Evolutionary conservation across 92 coral and sea anemone species (phyloP).

Genomic region (Porites divaricata): DNA sequence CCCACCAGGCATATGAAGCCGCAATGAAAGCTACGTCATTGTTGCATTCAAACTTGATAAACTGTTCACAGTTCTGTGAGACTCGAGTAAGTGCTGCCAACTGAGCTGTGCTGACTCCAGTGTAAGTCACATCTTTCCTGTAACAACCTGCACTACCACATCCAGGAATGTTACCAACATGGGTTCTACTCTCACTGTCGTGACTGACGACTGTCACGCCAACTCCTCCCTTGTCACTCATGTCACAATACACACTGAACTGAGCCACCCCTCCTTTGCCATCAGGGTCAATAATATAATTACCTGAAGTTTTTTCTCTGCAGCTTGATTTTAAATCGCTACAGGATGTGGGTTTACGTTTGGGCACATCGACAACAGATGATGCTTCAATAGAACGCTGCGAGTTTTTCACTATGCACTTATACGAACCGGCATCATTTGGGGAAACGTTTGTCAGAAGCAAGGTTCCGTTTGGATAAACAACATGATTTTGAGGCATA

Average conservation of each 20-base stretch:
- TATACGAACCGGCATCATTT: constrained; percentile 30
- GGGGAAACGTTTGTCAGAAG: not conserved
- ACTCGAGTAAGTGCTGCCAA: constrained; percentile 40
- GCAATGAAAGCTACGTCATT: constrained; percentile 18
- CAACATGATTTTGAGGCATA: too few relatives aligned
- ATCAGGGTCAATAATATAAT: constrained; percentile 44
- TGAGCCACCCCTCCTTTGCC: constrained; percentile 27
- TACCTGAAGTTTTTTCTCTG: constrained; percentile 2
- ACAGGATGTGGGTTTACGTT: constrained; percentile 5
- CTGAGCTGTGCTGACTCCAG: constrained; percentile 48
- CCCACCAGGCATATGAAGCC: constrained; percentile 49
- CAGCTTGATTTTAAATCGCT: not conserved
- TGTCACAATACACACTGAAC: constrained; percentile 56
- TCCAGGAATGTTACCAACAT: constrained; percentile 11
- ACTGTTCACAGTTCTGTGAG: constrained; percentile 69
- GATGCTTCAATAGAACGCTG: constrained; percentile 23
- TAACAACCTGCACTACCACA: constrained; percentile 10
- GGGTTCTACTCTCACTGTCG: constrained; percentile 51
- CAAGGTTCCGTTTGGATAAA: too few relatives aligned
- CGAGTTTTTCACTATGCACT: constrained; percentile 18
- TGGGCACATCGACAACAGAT: not conserved
- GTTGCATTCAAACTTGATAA: constrained; percentile 53
- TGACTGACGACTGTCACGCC: constrained; percentile 65
- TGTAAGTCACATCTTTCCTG: constrained; percentile 30
- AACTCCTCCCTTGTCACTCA: constrained; percentile 45